These are phyloP conservation scores for Dryomyza anilis DNA, from an alignment of 2,888 invertebrate genomes.

Conservation along the genomic window DNA sequence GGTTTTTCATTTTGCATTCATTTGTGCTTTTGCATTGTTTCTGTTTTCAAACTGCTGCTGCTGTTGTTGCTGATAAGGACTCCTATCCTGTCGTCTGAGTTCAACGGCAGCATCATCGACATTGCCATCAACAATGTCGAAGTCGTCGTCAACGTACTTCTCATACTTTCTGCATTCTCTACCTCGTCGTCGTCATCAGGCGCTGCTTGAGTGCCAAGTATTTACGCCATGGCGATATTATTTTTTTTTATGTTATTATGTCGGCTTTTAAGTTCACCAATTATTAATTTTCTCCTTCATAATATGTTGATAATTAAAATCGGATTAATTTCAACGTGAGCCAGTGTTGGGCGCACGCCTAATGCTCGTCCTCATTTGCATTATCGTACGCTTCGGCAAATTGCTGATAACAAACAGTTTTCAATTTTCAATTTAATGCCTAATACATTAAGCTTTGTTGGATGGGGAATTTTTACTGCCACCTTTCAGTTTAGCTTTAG, in stretches of 20 bases:
- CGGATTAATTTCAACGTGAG: conserved; percentile 12
- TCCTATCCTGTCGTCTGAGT: neutral
- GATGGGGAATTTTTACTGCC: neutral
- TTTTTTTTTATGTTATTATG: no score
- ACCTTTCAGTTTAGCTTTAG: no score
- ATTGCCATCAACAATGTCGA: neutral
- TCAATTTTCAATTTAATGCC: conserved; percentile 3
- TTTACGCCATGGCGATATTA: no score
- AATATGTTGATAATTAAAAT: conserved; percentile 15
- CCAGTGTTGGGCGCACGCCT: neutral
- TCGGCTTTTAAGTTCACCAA: no score
- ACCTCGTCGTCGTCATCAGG: no score
- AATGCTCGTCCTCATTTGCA: neutral
- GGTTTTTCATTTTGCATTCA: neutral
- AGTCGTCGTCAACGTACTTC: neutral
- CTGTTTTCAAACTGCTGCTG: conserved; percentile 5
- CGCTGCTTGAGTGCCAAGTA: no score
- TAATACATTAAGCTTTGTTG: conserved; percentile 3
- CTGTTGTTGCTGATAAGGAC: neutral
- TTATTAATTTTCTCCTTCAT: neutral
- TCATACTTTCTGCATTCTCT: no score
- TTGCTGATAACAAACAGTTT: conserved; percentile 11
- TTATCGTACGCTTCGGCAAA: conserved; percentile 15
- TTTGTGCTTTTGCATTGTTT: neutral
- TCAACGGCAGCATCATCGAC: neutral